Evolutionary conservation across 2,113 vertebrate genomes (phyloP).

Genomic region (Alouatta palliata): DNA sequence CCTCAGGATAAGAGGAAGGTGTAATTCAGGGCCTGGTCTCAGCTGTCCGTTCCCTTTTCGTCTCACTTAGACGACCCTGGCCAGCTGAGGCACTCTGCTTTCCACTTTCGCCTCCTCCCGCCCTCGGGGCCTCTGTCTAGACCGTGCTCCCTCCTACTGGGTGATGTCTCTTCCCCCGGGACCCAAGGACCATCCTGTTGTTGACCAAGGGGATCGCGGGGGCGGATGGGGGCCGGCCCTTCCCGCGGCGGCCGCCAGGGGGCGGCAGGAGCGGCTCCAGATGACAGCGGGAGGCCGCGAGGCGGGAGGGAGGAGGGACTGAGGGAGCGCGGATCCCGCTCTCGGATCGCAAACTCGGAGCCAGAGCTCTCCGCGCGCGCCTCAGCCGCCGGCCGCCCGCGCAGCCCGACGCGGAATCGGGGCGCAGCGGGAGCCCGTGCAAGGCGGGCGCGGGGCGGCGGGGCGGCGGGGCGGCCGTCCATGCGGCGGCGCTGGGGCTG

Average conservation of each 20-base stretch:
- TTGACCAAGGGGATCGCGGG: accelerated
- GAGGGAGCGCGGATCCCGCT: constrained; percentile 45
- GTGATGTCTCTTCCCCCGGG: background rate
- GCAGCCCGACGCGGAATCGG: background rate
- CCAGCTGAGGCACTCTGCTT: no score
- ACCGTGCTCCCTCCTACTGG: background rate
- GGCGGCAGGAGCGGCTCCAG: constrained; percentile 65
- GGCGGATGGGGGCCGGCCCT: background rate
- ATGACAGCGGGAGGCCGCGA: constrained; percentile 71
- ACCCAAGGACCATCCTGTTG: background rate
- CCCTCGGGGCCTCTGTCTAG: background rate
- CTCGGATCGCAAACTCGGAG: background rate
- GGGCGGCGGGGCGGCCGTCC: constrained; percentile 50
- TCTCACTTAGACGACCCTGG: background rate
- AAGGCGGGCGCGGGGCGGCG: constrained; percentile 18
- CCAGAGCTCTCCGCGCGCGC: constrained; percentile 40
- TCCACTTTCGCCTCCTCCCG: background rate
- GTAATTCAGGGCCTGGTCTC: background rate
- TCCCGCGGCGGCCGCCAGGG: constrained; percentile 73
- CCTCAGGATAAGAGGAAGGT: background rate
- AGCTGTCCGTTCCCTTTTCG: background rate
- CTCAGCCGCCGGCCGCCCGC: constrained; percentile 48
- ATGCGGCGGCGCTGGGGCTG: constrained; percentile 58
- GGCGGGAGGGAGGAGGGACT: constrained; percentile 45
- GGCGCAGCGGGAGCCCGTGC: constrained; percentile 43